Base-by-base conservation (phyloP, 2,113 vertebrate species). In the Saccopteryx leptura region DNA sequence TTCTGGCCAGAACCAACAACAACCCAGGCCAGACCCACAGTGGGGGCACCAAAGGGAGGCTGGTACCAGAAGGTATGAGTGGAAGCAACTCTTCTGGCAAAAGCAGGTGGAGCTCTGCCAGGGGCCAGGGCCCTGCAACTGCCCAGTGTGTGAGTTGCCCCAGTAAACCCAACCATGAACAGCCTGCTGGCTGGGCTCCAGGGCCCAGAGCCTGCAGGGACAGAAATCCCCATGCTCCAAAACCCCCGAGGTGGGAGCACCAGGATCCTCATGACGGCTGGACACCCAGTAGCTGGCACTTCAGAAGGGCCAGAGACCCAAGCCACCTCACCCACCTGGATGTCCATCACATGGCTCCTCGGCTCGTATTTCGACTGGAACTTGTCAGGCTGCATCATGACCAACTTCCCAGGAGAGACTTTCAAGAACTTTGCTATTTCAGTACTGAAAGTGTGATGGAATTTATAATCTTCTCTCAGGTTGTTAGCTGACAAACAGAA, bases 401-500 rank as follows among this genome's bases (percentile, higher is more conserved):
- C 98, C 33, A 99, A 19, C 88, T 99, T 99, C 85, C 99, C 99
- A 0, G 98, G 97, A 52, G 99, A 98, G 1, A 92, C 98, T 97
- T 99, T 99, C 89, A 99, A 89, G 50, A 99, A 98, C 90, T 99
- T 99, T 52, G 98, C 98, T 75, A 99, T 98, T 75, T 99, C 99
- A 0, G 94, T 96, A 96, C 98, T 99, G 98, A 99, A 99, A 33
- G 99, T 98, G 96, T 99, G 99, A 91, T 99, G 98, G 96, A 99
- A 99, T 31, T 98, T 99, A 97, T 99, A 99, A 97, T 99, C 99
- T 90, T 99, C 99, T 97, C 99, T 98, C 96, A 99, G 96, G 2
- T 84, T 23, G 4, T 99, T 99, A 96, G 99, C 99, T 99, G 95
- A 48, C 97, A 96, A 96, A 71, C 54, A 60, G 11, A 50, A 66